Evolutionary conservation across 1,140 invertebrate genomes (phyloP), one percentile per base, ranked within the genome.

Genomic region (Neodiprion virginianus): DNA sequence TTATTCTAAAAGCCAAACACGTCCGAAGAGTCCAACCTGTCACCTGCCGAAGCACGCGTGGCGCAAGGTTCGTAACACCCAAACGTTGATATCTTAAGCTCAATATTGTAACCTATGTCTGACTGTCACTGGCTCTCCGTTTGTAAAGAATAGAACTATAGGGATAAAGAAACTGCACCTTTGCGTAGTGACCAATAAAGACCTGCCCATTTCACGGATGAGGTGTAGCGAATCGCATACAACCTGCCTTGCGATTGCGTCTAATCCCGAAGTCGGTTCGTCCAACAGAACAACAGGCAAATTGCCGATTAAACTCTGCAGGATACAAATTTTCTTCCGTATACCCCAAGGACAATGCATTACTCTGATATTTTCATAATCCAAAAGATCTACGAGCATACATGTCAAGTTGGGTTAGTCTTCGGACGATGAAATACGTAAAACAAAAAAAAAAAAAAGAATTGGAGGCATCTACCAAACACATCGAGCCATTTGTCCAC

Each of bases 221-320:
- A 85, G 79, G 49, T 84, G 79, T n/a, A 91, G 83, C 5, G 89
- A 83, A 75, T 89, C 85, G 88, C 90, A 91, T 12, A 92, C 75
- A 66, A 88, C 87, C 40, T 90, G 82, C 48, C 89, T 81, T 1
- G 90, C 85, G 9, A 91, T 87, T 8, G 90, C 89, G 77, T 92
- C 91, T 78, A 92, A 88, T 48, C 93, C 93, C 74, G 93, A 93
- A 1, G 94, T 95, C 1, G 95, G 95, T 85, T 96, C 95, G 86
- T 96, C 97, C 76, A 99, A 88, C 82, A 97, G 96, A 47, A 98
- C 91, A 14, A 99, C 90, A 10, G 94, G 91, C 7, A 96, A 95
- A 89, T 97, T 93, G n/a, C 96, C 97, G 61, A 98, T 91, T 40
- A 95, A 73, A 67, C 79, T 77, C 70, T 81, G 80, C 10, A 81